A percentile compares a stretch with the other conserved stretches of the same genome.
These are phyloP conservation scores for Mizuhopecten yessoensis DNA, from an alignment of 1,140 invertebrate species.

Conservation along the genomic window DNA sequence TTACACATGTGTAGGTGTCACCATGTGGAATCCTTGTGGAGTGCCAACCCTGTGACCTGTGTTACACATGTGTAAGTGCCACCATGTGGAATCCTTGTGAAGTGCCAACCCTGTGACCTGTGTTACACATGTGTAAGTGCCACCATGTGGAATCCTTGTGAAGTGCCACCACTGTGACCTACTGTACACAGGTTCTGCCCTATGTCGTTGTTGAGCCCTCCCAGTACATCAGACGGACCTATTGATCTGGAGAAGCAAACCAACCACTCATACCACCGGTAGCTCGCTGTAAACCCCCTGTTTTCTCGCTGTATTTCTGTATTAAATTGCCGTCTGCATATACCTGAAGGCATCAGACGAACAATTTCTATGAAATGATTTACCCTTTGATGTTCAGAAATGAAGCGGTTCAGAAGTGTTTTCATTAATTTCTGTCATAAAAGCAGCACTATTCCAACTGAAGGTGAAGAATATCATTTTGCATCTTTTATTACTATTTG, in stretches of 20 bases:
- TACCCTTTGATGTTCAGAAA: conserved; percentile 8
- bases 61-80: too few relatives aligned
- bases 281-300: conserved; percentile 13
- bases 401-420: not conserved
- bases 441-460: not conserved
- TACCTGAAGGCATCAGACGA: not conserved
- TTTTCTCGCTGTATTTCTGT: not conserved
- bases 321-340: not conserved
- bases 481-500: not conserved
- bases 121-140: too few relatives aligned
- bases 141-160: too few relatives aligned
- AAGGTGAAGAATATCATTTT: conserved; percentile 3
- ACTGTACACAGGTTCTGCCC: not conserved
- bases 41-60: too few relatives aligned
- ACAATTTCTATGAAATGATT: conserved; percentile 40
- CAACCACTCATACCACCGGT: not conserved
- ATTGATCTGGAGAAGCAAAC: not conserved
- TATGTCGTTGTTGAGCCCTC: not conserved
- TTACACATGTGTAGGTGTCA: too few relatives aligned
- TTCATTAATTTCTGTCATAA: not conserved
- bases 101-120: too few relatives aligned
- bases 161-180: not conserved
- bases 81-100: too few relatives aligned
- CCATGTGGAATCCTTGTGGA: too few relatives aligned
- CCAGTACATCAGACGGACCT: not conserved